A percentile compares a stretch with the other conserved stretches of the same genome.
Conservation (phyloP, 2,888 invertebrate genomes). For the Terebella lapidaria region DNA sequence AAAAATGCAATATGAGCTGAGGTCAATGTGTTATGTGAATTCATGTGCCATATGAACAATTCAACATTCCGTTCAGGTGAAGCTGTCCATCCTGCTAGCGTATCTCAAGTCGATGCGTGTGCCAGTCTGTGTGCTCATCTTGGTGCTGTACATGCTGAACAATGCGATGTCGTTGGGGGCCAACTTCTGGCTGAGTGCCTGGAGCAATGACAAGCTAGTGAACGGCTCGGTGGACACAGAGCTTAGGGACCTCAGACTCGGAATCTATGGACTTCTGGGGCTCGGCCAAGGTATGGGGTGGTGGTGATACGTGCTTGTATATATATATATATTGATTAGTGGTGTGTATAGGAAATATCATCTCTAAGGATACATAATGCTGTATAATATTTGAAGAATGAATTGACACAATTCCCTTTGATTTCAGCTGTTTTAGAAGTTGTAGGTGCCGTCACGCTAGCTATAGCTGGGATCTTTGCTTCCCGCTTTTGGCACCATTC, state of each 20-base stretch:
- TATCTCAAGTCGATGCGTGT: conserved; percentile 44
- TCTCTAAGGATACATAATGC: too few relatives aligned
- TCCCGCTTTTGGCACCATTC: conserved; percentile 35
- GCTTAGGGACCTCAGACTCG: conserved; percentile 41
- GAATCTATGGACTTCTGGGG: conserved; percentile 54
- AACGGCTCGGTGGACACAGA: conserved; percentile 28
- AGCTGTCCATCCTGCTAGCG: conserved; percentile 41
- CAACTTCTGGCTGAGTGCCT: conserved; percentile 50
- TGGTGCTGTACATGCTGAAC: conserved; percentile 40
- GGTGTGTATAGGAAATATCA: too few relatives aligned
- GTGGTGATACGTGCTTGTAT: too few relatives aligned
- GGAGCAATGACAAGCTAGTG: conserved; percentile 40
- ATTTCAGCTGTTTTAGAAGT: conserved; percentile 16
- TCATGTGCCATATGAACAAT: too few relatives aligned
- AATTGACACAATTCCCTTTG: too few relatives aligned
- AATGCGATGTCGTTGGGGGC: conserved; percentile 41
- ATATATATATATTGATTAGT: too few relatives aligned
- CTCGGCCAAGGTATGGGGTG: conserved; percentile 40
- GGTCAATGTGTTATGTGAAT: too few relatives aligned
- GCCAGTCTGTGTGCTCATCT: conserved; percentile 33
- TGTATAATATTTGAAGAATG: too few relatives aligned
- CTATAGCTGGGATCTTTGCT: conserved; percentile 48
- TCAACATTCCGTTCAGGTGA: conserved; percentile 46
- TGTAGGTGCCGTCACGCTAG: conserved; percentile 26
- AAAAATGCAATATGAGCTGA: too few relatives aligned